phyloP scores from a whole-genome alignment of 2,113 vertebrate species.

The Anolis carolinensis region DNA sequence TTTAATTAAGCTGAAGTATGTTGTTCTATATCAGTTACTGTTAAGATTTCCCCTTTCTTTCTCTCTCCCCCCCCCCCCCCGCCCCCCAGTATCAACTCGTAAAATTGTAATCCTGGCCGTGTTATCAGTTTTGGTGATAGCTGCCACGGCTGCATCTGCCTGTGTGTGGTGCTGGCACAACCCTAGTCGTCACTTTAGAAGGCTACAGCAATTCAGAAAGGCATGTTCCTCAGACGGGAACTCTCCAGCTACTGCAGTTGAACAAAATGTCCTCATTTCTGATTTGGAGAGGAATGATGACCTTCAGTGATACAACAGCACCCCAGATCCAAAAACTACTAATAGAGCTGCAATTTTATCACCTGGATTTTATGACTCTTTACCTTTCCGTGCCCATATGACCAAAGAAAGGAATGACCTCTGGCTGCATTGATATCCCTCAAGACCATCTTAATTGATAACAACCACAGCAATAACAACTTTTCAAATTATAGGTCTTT shows the following conservation, averaged over 20 bases:
- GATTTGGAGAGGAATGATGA: slow-evolving; percentile 81
- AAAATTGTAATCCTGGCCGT: slow-evolving; percentile 75
- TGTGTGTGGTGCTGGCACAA: slow-evolving; percentile 80
- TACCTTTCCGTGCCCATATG: too few species aligned
- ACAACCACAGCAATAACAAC: too few species aligned
- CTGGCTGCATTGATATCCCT: too few species aligned
- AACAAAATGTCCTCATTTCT: slow-evolving; percentile 89
- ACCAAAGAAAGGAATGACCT: too few species aligned
- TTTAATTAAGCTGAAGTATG: slow-evolving; percentile 32
- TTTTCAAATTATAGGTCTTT: too few species aligned
- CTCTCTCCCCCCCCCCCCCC: too few species aligned
- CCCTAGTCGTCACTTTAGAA: slow-evolving; percentile 67
- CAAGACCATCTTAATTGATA: too few species aligned
- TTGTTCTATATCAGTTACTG: background rate
- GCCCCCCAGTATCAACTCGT: slow-evolving; percentile 78
- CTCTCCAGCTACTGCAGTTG: slow-evolving; percentile 76
- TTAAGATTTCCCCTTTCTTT: background rate
- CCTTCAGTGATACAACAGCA: slow-evolving; percentile 61
- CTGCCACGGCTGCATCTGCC: slow-evolving; percentile 70
- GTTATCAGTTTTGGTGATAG: slow-evolving; percentile 75
- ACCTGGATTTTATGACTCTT: too few species aligned
- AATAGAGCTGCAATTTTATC: too few species aligned
- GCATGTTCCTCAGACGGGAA: slow-evolving; percentile 81
- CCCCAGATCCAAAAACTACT: too few species aligned
- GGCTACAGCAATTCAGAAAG: slow-evolving; percentile 72